Evolutionary conservation across 2,113 vertebrate genomes (phyloP).

Genomic region (Rattus rattus): DNA sequence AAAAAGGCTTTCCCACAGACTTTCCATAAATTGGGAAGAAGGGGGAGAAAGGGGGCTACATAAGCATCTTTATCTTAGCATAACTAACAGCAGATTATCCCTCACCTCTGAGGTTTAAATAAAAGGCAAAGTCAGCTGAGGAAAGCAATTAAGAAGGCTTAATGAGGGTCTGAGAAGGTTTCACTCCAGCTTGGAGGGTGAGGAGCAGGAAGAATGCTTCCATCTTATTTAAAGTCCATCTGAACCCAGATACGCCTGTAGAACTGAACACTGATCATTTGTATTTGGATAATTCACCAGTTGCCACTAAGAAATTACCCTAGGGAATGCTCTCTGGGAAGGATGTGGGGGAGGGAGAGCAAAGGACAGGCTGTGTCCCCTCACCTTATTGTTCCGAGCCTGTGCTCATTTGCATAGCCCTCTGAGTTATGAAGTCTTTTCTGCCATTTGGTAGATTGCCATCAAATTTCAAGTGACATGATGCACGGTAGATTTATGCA

Average conservation of each 20-base stretch:
- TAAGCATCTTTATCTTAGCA: constrained; percentile 62
- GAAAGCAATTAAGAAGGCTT: constrained; percentile 75
- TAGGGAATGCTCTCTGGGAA: constrained; percentile 70
- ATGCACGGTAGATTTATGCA: constrained; percentile 83
- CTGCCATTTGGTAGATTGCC: constrained; percentile 85
- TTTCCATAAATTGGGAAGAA: neutral
- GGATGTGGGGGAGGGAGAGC: constrained; percentile 66
- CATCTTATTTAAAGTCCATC: constrained; percentile 65
- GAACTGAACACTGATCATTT: constrained; percentile 72
- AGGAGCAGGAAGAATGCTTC: constrained; percentile 63
- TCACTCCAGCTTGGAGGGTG: neutral
- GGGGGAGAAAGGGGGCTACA: neutral
- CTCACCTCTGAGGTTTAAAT: constrained; percentile 74
- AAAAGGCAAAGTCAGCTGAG: constrained; percentile 49
- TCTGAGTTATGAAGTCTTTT: constrained; percentile 81
- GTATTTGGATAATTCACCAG: constrained; percentile 80
- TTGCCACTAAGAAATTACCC: constrained; percentile 80
- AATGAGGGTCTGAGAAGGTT: constrained; percentile 68
- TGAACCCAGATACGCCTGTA: constrained; percentile 72
- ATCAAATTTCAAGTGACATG: constrained; percentile 85
- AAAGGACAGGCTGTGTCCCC: constrained; percentile 67
- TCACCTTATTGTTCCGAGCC: constrained; percentile 74
- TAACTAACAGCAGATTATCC: constrained; percentile 72
- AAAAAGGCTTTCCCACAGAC: neutral
- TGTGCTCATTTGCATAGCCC: constrained; percentile 81